phyloP scores from a whole-genome alignment of 2,797 vertebrate species.

The Molossus molossus region DNA sequence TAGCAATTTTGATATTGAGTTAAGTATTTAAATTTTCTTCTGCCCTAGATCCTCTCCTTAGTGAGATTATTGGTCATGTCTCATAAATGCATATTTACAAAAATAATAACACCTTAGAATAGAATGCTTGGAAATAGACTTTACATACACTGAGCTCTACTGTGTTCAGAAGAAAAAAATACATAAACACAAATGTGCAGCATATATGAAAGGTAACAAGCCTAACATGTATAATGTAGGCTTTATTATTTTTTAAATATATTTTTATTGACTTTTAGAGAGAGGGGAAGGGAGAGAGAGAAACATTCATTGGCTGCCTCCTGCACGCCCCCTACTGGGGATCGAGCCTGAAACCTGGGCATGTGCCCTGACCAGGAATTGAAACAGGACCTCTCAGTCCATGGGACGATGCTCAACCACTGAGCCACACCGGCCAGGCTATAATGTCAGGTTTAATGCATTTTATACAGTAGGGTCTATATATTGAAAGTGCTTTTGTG shows the following conservation, averaged over 20 bases:
- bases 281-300: too few relatives aligned
- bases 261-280: too few relatives aligned
- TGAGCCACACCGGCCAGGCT: too few relatives aligned
- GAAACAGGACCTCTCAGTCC: too few relatives aligned
- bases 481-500: constrained; percentile 9
- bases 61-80: background rate
- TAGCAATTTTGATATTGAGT: constrained; percentile 69
- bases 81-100: constrained; percentile 9
- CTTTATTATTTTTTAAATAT: too few relatives aligned
- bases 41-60: background rate
- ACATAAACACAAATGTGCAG: background rate
- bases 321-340: too few relatives aligned
- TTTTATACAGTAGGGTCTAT: background rate
- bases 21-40: constrained; percentile 57
- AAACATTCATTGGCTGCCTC: too few relatives aligned
- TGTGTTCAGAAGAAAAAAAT: background rate
- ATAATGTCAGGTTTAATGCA: background rate
- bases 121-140: background rate
- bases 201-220: constrained; percentile 10
- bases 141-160: background rate
- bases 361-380: too few relatives aligned
- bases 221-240: background rate
- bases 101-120: constrained; percentile 4
- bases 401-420: too few relatives aligned
- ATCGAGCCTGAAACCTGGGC: too few relatives aligned